These are phyloP conservation scores for Eupithecia centaureata DNA, from an alignment of 2,888 invertebrate genomes.

Conservation along the genomic window DNA sequence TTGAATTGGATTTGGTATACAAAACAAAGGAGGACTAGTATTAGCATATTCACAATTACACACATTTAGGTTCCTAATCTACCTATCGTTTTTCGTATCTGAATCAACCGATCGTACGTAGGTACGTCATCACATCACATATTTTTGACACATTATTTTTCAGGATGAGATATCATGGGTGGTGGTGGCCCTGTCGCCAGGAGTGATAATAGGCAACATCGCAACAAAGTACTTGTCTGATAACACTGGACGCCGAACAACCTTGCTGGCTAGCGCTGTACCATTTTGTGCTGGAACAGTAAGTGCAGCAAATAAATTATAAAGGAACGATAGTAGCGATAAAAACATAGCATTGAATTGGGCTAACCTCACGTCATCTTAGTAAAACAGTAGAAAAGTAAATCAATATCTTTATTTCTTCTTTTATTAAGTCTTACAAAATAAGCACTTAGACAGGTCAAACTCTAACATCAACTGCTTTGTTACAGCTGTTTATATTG, in stretches of 20 bases:
- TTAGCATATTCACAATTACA: too few relatives aligned
- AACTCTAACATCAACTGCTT: constrained; percentile 2
- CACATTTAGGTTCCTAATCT: too few relatives aligned
- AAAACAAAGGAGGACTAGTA: too few relatives aligned
- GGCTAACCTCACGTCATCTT: not conserved
- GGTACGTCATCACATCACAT: too few relatives aligned
- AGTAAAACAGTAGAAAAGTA: too few relatives aligned
- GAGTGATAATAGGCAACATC: constrained; percentile 61
- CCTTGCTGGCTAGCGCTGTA: constrained; percentile 59
- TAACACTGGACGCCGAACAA: constrained; percentile 58
- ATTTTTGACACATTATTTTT: constrained; percentile 26
- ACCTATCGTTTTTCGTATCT: too few relatives aligned
- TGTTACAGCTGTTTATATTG: constrained; percentile 67
- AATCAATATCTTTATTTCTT: too few relatives aligned
- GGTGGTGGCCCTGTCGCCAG: constrained; percentile 57
- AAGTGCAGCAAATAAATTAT: constrained; percentile 26
- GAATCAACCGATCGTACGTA: too few relatives aligned
- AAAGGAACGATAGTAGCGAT: not conserved
- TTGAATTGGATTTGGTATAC: not conserved
- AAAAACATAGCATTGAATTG: not conserved
- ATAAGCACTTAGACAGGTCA: too few relatives aligned
- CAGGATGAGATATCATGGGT: constrained; percentile 67
- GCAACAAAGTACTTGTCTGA: constrained; percentile 57
- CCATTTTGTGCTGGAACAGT: constrained; percentile 64
- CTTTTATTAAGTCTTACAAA: too few relatives aligned